These are phyloP conservation scores for Drosophila hawaiiensis DNA, from an alignment of 2,888 invertebrate species.

Conservation along the genomic window DNA sequence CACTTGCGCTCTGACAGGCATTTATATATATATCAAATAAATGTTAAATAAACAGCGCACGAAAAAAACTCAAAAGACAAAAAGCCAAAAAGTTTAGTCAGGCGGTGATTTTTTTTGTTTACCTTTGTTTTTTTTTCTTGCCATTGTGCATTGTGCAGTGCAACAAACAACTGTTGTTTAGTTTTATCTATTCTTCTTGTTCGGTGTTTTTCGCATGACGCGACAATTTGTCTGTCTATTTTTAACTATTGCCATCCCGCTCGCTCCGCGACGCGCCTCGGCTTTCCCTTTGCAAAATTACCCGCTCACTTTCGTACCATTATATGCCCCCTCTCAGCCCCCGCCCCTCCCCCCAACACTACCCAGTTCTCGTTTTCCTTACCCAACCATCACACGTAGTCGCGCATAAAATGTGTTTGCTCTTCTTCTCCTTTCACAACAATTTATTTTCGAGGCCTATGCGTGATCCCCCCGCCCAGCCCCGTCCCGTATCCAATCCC, in stretches of 20 bases:
- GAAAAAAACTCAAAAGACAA: conserved; percentile 45
- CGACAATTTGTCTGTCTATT: conserved; percentile 82
- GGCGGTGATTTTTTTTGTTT: conserved; percentile 60
- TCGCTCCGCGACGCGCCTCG: conserved; percentile 24
- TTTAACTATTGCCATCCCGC: conserved; percentile 63
- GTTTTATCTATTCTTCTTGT: conserved; percentile 37
- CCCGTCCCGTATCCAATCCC: not conserved
- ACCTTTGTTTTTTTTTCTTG: conserved; percentile 8
- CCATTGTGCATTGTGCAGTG: conserved; percentile 24
- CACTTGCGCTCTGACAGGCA: conserved; percentile 16
- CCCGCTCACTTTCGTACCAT: conserved; percentile 45
- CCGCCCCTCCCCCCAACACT: conserved; percentile 8
- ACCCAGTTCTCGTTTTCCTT: not conserved
- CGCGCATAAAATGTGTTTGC: conserved; percentile 30
- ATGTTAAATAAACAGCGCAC: conserved; percentile 49
- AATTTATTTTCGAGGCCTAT: conserved; percentile 69
- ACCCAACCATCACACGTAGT: conserved; percentile 24
- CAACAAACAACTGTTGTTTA: conserved; percentile 32
- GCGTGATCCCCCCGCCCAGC: conserved; percentile 24
- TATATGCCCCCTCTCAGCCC: conserved; percentile 3
- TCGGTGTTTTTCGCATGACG: conserved; percentile 70
- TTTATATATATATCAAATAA: conserved; percentile 53
- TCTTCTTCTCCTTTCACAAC: conserved; percentile 14
- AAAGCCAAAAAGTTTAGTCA: conserved; percentile 44
- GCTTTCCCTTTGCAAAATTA: conserved; percentile 34